These are phyloP conservation scores for Ammodytes dubius DNA, from an alignment of 2,113 vertebrate genomes.

Conservation along the genomic window DNA sequence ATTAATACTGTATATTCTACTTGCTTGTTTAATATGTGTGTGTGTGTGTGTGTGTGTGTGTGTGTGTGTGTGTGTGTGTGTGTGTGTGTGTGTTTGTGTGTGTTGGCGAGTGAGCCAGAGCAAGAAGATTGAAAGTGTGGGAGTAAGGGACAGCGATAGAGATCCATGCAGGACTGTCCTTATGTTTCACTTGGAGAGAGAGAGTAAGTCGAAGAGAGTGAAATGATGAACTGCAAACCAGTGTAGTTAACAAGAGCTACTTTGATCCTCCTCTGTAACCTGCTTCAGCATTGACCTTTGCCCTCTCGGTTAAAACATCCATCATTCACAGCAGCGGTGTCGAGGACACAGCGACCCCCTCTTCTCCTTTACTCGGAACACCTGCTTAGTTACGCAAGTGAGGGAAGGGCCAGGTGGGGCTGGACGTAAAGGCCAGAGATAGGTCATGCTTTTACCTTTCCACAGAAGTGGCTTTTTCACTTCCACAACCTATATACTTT, in stretches of 20 bases:
- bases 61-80: background rate
- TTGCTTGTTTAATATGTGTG: background rate
- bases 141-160: background rate
- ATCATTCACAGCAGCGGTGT: constrained; percentile 62
- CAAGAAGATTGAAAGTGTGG: background rate
- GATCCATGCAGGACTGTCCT: constrained; percentile 8
- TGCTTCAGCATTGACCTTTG: constrained; percentile 60
- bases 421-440: background rate
- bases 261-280: constrained; percentile 61
- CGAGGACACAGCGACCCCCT: constrained; percentile 60
- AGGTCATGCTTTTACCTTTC: constrained; percentile 3
- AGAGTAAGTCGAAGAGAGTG: constrained; percentile 17
- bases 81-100: background rate
- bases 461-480: background rate
- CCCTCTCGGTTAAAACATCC: constrained; percentile 64
- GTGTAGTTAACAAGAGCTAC: constrained; percentile 44
- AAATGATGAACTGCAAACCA: constrained; percentile 44
- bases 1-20: background rate
- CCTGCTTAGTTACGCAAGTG: constrained; percentile 46
- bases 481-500: background rate
- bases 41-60: background rate
- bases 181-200: constrained; percentile 16
- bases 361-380: constrained; percentile 47
- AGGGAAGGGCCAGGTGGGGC: constrained; percentile 9
- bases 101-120: background rate